Evolutionary conservation across 2,797 vertebrate genomes (phyloP).

Genomic region (Danio jaintianensis): DNA sequence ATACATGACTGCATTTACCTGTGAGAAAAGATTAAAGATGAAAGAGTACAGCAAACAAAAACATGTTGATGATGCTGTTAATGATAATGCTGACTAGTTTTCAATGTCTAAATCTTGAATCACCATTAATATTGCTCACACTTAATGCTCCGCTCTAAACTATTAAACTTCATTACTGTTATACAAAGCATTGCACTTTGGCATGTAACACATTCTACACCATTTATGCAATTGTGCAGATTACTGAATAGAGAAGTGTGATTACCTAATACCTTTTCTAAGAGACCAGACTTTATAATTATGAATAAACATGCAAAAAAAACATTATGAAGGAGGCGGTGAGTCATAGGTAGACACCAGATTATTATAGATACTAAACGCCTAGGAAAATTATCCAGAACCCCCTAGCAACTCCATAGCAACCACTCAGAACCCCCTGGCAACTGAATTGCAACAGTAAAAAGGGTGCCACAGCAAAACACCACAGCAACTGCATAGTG

Average conservation of each 20-base stretch:
- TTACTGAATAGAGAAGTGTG: not conserved
- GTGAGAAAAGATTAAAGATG: constrained; percentile 38
- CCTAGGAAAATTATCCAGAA: not conserved
- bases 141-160: constrained; percentile 5
- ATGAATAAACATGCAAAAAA: not conserved
- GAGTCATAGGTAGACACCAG: constrained; percentile 4
- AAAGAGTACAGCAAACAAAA: constrained; percentile 18
- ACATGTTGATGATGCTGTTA: constrained; percentile 2
- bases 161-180: constrained; percentile 6
- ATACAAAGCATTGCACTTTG: constrained; percentile 10
- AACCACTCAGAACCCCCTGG: not conserved
- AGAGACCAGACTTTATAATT: not conserved
- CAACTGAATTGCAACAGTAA: constrained; percentile 9
- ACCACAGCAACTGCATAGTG: constrained; percentile 4
- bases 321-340: not conserved
- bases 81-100: constrained; percentile 34
- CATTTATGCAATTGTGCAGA: not conserved
- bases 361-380: not conserved
- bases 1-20: constrained; percentile 41
- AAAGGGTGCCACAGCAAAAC: not conserved
- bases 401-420: not conserved
- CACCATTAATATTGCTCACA: not conserved
- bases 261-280: not conserved
- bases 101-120: constrained; percentile 1
- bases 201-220: not conserved